phyloP scores from a whole-genome alignment of 2,797 vertebrate species.

The Melanogrammus aeglefinus region DNA sequence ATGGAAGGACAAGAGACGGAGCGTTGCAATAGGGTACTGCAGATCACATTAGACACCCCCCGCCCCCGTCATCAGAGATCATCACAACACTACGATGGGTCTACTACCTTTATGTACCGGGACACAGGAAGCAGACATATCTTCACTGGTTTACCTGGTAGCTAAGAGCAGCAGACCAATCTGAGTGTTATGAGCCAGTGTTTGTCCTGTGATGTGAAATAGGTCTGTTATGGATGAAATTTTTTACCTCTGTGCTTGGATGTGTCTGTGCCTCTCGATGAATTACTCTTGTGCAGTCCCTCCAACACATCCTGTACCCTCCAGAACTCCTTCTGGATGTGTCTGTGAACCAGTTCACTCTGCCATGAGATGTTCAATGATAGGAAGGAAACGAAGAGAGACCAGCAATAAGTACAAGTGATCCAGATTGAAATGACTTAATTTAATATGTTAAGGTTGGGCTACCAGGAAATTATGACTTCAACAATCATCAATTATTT shows the following conservation, averaged over 20 bases:
- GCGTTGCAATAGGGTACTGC: background rate
- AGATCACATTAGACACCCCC: background rate
- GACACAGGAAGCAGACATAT: background rate
- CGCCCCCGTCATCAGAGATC: background rate
- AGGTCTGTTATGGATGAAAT: background rate
- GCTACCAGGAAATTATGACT: background rate
- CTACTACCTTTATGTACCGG: background rate
- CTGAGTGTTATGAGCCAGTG: background rate
- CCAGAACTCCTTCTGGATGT: slow-evolving; percentile 97
- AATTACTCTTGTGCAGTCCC: slow-evolving; percentile 91
- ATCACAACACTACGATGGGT: background rate
- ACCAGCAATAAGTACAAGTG: background rate
- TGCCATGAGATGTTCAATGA: slow-evolving; percentile 46
- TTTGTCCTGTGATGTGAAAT: too few relatives aligned
- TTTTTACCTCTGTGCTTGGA: slow-evolving; percentile 88
- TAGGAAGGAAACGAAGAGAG: background rate
- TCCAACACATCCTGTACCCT: slow-evolving; percentile 95
- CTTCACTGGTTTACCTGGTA: background rate
- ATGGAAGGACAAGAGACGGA: slow-evolving; percentile 17
- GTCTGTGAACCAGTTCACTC: slow-evolving; percentile 85
- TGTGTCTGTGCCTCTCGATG: slow-evolving; percentile 87
- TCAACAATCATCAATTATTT: background rate
- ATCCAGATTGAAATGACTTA: background rate
- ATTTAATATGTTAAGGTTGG: background rate
- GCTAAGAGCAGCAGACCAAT: background rate